Conservation (phyloP, 2,797 vertebrate genomes). For the Cichlasoma orientale region DNA sequence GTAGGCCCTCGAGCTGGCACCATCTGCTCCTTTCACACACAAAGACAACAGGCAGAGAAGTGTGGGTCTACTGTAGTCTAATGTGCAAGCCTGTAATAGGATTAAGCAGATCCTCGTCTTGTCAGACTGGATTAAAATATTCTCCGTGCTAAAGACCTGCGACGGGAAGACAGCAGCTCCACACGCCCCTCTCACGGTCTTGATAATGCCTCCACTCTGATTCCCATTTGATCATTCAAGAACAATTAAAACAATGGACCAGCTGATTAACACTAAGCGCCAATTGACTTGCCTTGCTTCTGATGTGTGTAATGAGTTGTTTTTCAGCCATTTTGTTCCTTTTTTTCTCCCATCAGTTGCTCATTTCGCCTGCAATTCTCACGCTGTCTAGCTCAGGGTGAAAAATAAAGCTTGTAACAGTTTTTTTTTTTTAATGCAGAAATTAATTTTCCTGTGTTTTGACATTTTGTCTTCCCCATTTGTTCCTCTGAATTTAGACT, state of each 20-base stretch:
- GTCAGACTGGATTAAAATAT: slow-evolving; percentile 82
- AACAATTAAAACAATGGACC: slow-evolving; percentile 62
- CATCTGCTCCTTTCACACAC: slow-evolving; percentile 71
- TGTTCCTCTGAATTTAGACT: not conserved
- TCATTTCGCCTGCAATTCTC: slow-evolving; percentile 38
- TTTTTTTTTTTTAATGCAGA: not conserved
- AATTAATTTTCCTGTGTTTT: slow-evolving; percentile 11
- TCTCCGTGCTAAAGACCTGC: slow-evolving; percentile 70
- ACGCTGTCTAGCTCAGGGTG: not conserved
- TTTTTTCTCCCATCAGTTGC: slow-evolving; percentile 19
- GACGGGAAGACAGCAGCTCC: slow-evolving; percentile 51
- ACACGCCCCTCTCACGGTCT: slow-evolving; percentile 52
- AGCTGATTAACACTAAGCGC: slow-evolving; percentile 62
- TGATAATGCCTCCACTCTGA: slow-evolving; percentile 63
- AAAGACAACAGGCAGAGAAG: slow-evolving; percentile 65
- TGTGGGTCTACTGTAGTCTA: slow-evolving; percentile 76
- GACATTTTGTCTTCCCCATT: not conserved
- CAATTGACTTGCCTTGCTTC: slow-evolving; percentile 46
- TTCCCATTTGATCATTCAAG: slow-evolving; percentile 68
- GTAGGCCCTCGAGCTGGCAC: slow-evolving; percentile 61
- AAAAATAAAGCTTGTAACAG: slow-evolving; percentile 11
- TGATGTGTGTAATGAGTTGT: slow-evolving; percentile 55
- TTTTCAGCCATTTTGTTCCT: not conserved
- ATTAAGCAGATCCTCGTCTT: slow-evolving; percentile 80
- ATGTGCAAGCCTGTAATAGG: slow-evolving; percentile 78